These are phyloP conservation scores for Podarcis cretensis DNA, from an alignment of 2,113 vertebrate species.

Conservation along the genomic window DNA sequence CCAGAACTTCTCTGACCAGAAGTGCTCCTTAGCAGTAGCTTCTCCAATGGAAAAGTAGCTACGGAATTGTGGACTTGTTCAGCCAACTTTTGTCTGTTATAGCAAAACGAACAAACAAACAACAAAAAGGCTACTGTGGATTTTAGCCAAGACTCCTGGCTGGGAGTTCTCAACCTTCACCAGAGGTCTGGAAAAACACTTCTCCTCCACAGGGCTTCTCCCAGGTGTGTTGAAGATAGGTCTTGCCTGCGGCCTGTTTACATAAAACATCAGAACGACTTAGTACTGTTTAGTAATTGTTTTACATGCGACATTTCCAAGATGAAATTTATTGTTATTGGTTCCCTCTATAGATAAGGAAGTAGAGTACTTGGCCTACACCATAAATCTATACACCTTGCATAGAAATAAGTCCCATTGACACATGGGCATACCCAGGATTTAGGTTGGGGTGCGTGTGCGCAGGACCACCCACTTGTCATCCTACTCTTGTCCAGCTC, in stretches of 20 bases:
- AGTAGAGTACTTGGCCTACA: background rate
- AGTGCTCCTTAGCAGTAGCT: conserved; percentile 11
- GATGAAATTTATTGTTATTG: background rate
- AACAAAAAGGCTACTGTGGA: background rate
- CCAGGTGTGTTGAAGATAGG: background rate
- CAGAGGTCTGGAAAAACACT: background rate
- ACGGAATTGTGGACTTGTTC: background rate
- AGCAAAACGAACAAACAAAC: background rate
- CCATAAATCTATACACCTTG: background rate
- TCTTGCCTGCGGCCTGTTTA: background rate
- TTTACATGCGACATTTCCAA: background rate
- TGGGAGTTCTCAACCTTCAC: background rate
- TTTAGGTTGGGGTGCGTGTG: too few species aligned
- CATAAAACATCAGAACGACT: background rate
- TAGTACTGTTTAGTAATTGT: background rate
- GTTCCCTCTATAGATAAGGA: background rate
- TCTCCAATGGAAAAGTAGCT: background rate
- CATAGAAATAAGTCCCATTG: background rate
- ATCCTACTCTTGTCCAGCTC: too few species aligned
- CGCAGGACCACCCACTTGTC: too few species aligned
- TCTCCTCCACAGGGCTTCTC: background rate
- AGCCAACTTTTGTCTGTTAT: background rate
- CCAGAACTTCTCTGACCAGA: background rate
- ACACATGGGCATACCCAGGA: too few species aligned
- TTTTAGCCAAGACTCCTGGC: background rate